A percentile compares a stretch with the other conserved stretches of the same genome.
phyloP scores from a whole-genome alignment of 2,797 vertebrate genomes.

The Hemibagrus guttatus region DNA sequence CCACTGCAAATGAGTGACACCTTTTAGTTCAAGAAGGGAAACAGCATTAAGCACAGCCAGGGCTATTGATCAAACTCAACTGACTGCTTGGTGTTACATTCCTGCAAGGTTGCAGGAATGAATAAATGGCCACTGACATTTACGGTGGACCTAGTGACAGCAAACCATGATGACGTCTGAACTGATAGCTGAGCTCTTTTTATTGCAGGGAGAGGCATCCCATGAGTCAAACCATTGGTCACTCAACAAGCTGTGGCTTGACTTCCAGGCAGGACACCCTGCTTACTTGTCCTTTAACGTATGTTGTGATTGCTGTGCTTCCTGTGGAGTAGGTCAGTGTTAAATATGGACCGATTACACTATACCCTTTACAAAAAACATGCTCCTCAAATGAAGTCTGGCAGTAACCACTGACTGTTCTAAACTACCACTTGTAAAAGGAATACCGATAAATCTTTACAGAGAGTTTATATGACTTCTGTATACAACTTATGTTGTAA shows the following conservation, averaged over 20 bases:
- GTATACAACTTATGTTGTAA: background rate
- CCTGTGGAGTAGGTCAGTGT: background rate
- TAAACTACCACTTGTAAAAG: background rate
- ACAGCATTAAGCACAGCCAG: slow-evolving; percentile 17
- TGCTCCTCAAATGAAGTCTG: background rate
- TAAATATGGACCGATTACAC: background rate
- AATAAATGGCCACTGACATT: slow-evolving; percentile 41
- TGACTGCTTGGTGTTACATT: slow-evolving; percentile 45
- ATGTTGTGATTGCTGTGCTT: slow-evolving; percentile 9
- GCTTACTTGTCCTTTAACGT: slow-evolving; percentile 30
- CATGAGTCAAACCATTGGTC: slow-evolving; percentile 20
- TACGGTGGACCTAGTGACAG: slow-evolving; percentile 24
- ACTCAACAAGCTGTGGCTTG: slow-evolving; percentile 17
- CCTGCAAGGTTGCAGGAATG: slow-evolving; percentile 39
- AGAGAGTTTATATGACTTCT: background rate
- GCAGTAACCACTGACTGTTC: background rate
- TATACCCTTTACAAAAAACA: background rate
- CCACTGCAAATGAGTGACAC: slow-evolving; percentile 52
- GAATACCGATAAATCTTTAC: background rate
- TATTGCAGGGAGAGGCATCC: slow-evolving; percentile 15
- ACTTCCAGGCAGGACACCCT: slow-evolving; percentile 30
- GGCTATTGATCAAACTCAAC: slow-evolving; percentile 46
- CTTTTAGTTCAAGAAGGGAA: slow-evolving; percentile 33
- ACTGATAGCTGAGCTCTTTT: slow-evolving; percentile 34
- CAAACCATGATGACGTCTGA: slow-evolving; percentile 40